Percentiles rank a stretch among this genome's conserved stretches.
Conservation (phyloP, 2,888 invertebrate species). For the Cephus nigrinus region DNA sequence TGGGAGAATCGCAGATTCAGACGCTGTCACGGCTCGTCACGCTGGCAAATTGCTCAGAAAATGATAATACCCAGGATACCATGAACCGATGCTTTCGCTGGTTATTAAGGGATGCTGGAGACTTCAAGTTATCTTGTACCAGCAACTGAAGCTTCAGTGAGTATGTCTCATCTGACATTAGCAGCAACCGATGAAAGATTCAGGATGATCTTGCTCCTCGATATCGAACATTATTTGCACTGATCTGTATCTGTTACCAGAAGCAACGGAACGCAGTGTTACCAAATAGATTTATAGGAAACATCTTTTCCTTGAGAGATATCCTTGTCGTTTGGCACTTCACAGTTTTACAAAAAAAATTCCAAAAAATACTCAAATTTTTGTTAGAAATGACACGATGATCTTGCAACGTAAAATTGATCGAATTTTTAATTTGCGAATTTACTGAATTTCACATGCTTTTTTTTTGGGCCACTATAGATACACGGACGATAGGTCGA, state of each 20-base stretch:
- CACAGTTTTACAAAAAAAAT: neutral
- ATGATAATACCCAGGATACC: conserved; percentile 21
- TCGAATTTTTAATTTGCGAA: too few species aligned
- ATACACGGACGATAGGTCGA: neutral
- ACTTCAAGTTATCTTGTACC: neutral
- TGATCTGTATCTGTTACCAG: conserved; percentile 51
- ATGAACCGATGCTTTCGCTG: neutral
- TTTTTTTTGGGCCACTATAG: neutral
- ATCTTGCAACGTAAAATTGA: neutral
- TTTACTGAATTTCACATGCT: neutral
- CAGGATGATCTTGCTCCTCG: neutral
- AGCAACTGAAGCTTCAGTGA: neutral
- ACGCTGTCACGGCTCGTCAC: conserved; percentile 36
- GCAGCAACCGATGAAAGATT: neutral
- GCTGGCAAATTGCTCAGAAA: conserved; percentile 37
- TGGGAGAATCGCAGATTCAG: conserved; percentile 32
- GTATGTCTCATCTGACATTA: neutral
- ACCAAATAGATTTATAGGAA: neutral
- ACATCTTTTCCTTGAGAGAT: neutral
- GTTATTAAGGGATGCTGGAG: neutral
- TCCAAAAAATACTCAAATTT: neutral
- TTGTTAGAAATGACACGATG: neutral
- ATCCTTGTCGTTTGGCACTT: neutral
- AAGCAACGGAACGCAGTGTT: conserved; percentile 53
- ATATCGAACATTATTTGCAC: conserved; percentile 32